Percentiles rank a stretch among this genome's conserved stretches.
Conservation (phyloP, 2,113 vertebrate species). For the Willisornis vidua region DNA sequence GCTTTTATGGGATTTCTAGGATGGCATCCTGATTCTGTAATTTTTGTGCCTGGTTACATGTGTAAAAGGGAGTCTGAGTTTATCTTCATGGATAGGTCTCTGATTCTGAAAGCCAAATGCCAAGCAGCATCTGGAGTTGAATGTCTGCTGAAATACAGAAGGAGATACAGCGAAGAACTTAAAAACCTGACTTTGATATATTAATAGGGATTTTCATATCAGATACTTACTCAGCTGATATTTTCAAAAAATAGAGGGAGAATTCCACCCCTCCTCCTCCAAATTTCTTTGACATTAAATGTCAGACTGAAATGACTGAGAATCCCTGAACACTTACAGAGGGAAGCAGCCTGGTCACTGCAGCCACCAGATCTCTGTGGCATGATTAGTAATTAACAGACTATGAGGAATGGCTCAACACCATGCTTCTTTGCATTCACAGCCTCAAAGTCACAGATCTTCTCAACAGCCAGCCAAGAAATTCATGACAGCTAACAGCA, state of each 20-base stretch:
- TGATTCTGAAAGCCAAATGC: background rate
- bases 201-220: background rate
- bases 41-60: background rate
- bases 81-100: background rate
- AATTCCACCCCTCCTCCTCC: background rate
- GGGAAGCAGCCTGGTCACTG: background rate
- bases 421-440: background rate
- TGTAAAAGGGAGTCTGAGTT: background rate
- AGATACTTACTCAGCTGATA: background rate
- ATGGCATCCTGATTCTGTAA: background rate
- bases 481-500: background rate
- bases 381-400: slow-evolving; percentile 14
- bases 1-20: background rate
- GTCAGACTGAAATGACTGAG: background rate
- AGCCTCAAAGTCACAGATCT: background rate
- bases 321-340: background rate
- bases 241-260: background rate
- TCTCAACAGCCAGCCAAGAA: background rate
- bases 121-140: background rate
- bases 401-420: background rate
- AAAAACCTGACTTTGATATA: background rate
- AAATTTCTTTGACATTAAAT: background rate
- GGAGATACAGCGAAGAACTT: background rate
- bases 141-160: background rate
- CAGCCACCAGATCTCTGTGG: background rate